Evolutionary conservation across 2,888 invertebrate species (phyloP).

Genomic region (Nemotelus pantherinus): DNA sequence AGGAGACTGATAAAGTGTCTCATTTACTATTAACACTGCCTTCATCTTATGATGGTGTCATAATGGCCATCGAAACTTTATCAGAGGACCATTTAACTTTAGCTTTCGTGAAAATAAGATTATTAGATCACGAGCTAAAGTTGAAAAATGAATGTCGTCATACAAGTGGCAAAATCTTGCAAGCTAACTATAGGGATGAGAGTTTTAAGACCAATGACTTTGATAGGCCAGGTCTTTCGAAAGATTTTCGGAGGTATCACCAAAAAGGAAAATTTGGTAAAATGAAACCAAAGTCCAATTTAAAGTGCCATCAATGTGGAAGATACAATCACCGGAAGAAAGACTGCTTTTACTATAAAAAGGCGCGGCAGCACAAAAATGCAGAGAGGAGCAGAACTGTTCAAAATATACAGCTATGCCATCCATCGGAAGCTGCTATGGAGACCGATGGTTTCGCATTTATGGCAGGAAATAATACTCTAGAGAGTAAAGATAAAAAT

Average conservation of each 20-base stretch:
- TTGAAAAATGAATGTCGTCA: background rate
- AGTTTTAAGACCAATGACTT: background rate
- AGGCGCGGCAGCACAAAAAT: background rate
- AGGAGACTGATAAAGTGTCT: slow-evolving; percentile 59
- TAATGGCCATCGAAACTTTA: slow-evolving; percentile 60
- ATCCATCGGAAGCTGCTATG: background rate
- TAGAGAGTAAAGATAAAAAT: background rate
- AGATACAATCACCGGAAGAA: background rate
- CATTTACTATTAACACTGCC: slow-evolving; percentile 59
- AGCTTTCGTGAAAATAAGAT: slow-evolving; percentile 58
- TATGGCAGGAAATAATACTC: background rate
- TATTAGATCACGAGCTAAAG: slow-evolving; percentile 51
- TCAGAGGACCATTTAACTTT: slow-evolving; percentile 57
- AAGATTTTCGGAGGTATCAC: background rate
- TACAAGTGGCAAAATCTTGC: background rate
- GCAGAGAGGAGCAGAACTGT: background rate
- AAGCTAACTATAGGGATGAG: background rate
- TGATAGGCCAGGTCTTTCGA: background rate
- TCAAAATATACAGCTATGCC: background rate
- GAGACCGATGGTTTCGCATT: slow-evolving; percentile 3
- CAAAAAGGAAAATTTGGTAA: no score
- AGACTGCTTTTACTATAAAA: slow-evolving; percentile 14
- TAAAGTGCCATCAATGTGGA: slow-evolving; percentile 9
- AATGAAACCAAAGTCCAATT: background rate
- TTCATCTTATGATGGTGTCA: slow-evolving; percentile 57